Evolutionary conservation across 2,888 invertebrate genomes (phyloP).

Genomic region (Meteorus colon): DNA sequence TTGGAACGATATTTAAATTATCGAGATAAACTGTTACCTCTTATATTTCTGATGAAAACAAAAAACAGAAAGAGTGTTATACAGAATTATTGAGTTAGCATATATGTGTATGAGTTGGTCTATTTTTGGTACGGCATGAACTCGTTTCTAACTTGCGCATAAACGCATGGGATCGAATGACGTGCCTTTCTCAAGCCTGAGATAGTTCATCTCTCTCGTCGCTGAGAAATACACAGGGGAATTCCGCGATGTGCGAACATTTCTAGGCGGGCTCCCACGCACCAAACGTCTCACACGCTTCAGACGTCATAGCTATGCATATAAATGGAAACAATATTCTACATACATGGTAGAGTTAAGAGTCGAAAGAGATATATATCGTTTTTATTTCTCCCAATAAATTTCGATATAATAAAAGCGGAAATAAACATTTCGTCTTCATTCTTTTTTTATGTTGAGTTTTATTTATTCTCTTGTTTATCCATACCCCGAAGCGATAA

Average conservation of each 20-base stretch:
- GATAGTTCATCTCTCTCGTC: conserved; percentile 31
- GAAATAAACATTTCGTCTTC: too few relatives aligned
- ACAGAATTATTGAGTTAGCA: neutral
- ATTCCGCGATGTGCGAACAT: conserved; percentile 52
- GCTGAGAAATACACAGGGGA: conserved; percentile 39
- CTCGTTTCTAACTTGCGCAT: conserved; percentile 24
- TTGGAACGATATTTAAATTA: neutral
- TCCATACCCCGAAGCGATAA: too few relatives aligned
- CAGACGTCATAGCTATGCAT: conserved; percentile 44
- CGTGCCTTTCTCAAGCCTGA: conserved; percentile 21
- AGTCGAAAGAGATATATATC: neutral
- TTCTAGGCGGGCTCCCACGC: conserved; percentile 50
- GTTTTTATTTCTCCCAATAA: neutral
- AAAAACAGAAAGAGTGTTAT: neutral
- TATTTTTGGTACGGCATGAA: conserved; percentile 8
- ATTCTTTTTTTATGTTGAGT: too few relatives aligned
- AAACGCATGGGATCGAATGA: conserved; percentile 20
- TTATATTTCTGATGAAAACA: neutral
- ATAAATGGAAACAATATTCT: neutral
- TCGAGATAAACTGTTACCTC: neutral
- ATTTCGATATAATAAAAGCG: too few relatives aligned
- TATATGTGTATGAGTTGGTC: neutral
- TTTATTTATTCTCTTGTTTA: too few relatives aligned
- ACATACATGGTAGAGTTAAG: neutral
- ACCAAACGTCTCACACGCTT: conserved; percentile 54